Percentiles rank a stretch among this genome's conserved stretches.
Evolutionary conservation across 1,140 invertebrate genomes (phyloP).

Genomic region (Mycetomoellerius zeteki): DNA sequence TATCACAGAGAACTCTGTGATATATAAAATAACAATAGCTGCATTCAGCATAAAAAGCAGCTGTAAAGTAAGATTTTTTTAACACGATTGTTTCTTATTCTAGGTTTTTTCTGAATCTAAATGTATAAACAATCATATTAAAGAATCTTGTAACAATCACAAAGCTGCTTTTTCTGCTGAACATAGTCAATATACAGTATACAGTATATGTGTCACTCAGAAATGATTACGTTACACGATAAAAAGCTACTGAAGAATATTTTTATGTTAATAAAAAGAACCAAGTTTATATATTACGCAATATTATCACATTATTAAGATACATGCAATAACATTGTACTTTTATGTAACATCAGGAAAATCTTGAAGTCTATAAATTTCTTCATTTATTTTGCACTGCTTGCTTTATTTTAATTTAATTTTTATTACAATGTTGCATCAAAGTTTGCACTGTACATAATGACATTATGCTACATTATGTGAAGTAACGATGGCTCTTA

Average conservation of each 20-base stretch:
- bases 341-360: not conserved
- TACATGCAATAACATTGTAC: not conserved
- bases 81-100: no score
- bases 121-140: no score
- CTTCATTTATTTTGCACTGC: no score
- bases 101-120: no score
- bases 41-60: no score
- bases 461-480: not conserved
- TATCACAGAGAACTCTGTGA: not conserved
- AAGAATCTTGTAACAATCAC: no score
- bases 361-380: not conserved
- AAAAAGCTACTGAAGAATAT: no score
- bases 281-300: not conserved
- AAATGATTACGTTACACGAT: not conserved
- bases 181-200: not conserved
- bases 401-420: not conserved
- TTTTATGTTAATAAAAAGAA: not conserved
- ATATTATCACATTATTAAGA: not conserved
- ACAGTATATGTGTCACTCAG: not conserved
- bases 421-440: not conserved
- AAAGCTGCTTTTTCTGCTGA: no score
- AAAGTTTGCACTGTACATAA: not conserved
- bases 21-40: not conserved
- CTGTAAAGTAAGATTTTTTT: no score
- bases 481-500: constrained; percentile 13